Conservation (phyloP, 2,888 invertebrate species). For the Oscheius sp. region DNA sequence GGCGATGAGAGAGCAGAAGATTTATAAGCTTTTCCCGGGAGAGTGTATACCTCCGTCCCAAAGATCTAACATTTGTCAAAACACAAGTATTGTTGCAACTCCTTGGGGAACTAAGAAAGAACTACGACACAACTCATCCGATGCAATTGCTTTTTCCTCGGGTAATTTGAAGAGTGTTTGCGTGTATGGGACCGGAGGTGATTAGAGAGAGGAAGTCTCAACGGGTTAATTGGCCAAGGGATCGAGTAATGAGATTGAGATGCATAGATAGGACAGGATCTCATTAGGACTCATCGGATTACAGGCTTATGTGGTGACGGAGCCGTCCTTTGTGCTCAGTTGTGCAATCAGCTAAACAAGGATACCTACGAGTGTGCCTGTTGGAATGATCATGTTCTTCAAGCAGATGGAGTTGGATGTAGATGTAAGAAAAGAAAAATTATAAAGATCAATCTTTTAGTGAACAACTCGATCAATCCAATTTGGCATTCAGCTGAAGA, state of each 20-base stretch:
- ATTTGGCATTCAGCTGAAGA: conserved; percentile 22
- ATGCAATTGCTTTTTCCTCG: conserved; percentile 3
- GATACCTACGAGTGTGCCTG: conserved; percentile 55
- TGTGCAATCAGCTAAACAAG: conserved; percentile 43
- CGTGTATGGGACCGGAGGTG: conserved; percentile 4
- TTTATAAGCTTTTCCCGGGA: conserved; percentile 5
- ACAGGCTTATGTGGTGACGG: conserved; percentile 45
- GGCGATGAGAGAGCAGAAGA: conserved; percentile 4
- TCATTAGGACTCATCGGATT: conserved; percentile 17
- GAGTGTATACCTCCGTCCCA: not conserved
- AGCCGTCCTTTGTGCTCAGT: conserved; percentile 48
- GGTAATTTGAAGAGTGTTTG: conserved; percentile 3
- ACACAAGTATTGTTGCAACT: not conserved
- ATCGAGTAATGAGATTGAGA: conserved; percentile 23
- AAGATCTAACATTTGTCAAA: not conserved
- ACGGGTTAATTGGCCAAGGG: conserved; percentile 1
- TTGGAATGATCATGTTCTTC: conserved; percentile 49
- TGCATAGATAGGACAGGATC: conserved; percentile 2
- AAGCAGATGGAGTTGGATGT: conserved; percentile 49
- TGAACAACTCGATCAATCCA: conserved; percentile 9
- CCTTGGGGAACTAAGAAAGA: not conserved
- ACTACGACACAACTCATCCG: not conserved
- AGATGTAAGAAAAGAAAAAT: conserved; percentile 34
- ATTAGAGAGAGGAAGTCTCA: conserved; percentile 4
- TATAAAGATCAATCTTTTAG: not conserved